Conservation (phyloP, 2,113 vertebrate genomes). For the Ciconia stormi region DNA sequence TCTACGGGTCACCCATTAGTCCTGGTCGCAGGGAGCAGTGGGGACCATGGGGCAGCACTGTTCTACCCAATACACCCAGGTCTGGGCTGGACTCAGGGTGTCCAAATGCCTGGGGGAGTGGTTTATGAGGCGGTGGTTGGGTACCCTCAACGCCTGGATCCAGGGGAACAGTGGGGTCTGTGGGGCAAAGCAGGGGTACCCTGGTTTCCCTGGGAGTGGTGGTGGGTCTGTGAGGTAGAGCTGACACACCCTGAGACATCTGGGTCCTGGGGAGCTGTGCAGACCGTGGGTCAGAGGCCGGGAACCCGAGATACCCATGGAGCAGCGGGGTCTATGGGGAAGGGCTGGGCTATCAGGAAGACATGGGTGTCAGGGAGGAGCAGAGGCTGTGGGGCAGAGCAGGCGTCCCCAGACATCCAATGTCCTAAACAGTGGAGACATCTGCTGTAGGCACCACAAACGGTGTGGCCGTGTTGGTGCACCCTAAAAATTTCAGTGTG, state of each 20-base stretch:
- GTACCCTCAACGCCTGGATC: neutral
- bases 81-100: neutral
- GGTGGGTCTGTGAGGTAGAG: neutral
- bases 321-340: too few relatives aligned
- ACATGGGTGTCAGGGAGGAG: neutral
- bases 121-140: neutral
- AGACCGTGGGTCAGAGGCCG: neutral
- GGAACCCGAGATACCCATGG: neutral
- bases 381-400: neutral
- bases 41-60: neutral
- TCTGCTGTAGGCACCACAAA: neutral
- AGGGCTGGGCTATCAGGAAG: neutral
- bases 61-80: neutral
- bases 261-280: neutral
- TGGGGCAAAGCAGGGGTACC: neutral
- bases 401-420: neutral
- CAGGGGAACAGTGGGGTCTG: neutral
- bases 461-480: too few relatives aligned
- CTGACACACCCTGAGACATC: neutral
- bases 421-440: neutral
- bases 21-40: neutral
- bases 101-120: neutral
- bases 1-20: neutral
- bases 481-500: neutral
- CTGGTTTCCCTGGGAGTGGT: neutral